Evolutionary conservation across 1,140 invertebrate genomes (phyloP), one percentile per base, ranked within the genome.

Genomic region (Chrysomallon squamiferum): DNA sequence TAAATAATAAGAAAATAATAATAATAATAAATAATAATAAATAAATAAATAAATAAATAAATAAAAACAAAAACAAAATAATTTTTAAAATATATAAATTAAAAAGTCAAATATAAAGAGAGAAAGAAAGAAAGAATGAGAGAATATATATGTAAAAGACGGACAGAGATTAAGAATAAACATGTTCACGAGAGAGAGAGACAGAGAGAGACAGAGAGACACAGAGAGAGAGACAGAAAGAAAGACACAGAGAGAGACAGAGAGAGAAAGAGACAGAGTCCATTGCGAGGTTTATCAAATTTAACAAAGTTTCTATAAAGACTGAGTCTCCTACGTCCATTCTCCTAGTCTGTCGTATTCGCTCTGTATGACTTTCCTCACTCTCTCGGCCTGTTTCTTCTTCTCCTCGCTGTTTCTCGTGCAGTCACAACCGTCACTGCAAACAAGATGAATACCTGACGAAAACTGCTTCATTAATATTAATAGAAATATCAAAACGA

Each of bases 331-430:
- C 87, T 91, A 94, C 38, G 88, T 90, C 77, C 93, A 89, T 0
- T 91, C 89, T 30, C 94, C 93, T 56, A 96, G 88, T 68, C 90
- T 89, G 65, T 88, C 86, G 84, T 95, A 93, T 80, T 93, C 74
- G 32, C 58, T 41, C 18, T 68, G 66, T 18, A 82, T 72, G 27
- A 74, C 59, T 11, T 60, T 33, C 47, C 69, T 72, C 4, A 81
- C 65, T 6, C 64, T 57, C 25, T 60, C 45, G 92, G 85, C 93
- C 92, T 41, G 59, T 7, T 6, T 41, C 11, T 20, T 25, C 11
- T 15, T 65, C 27, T 69, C 62, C n/a, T 58, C 45, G 22, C 56
- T 59, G 13, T 29, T 45, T 18, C 35, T 67, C 15, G 33, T 63
- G 50, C 64, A 70, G 38, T 22, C 0, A 32, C 20, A 30, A 33